These are phyloP conservation scores for Potamilus streckersoni DNA, from an alignment of 1,140 invertebrate genomes.

Conservation along the genomic window DNA sequence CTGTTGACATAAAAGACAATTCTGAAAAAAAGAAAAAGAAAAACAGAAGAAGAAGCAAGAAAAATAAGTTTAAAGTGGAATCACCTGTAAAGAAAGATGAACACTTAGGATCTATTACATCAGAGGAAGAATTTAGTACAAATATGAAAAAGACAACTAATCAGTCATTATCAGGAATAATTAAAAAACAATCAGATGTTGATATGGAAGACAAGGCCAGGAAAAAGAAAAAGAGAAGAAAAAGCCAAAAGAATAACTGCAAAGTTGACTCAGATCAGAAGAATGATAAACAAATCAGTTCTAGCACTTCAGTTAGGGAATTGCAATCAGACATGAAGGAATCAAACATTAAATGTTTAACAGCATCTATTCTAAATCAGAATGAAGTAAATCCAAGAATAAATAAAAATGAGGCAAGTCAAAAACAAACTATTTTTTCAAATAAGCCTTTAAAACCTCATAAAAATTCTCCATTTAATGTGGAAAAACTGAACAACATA, in stretches of 20 bases:
- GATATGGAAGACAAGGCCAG: slow-evolving; percentile 1
- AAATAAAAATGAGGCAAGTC: not conserved
- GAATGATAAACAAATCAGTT: not conserved
- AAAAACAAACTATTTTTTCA: slow-evolving; percentile 1
- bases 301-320: not conserved
- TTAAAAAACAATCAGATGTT: not conserved
- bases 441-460: not conserved
- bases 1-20: not conserved
- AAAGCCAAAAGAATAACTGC: slow-evolving; percentile 24
- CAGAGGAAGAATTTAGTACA: not conserved
- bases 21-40: slow-evolving; percentile 5
- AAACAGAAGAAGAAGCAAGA: not conserved
- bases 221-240: slow-evolving; percentile 27
- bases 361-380: not conserved
- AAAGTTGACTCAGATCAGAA: slow-evolving; percentile 15
- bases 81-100: slow-evolving; percentile 1
- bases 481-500: not conserved
- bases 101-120: not conserved
- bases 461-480: not conserved
- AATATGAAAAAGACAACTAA: slow-evolving; percentile 11
- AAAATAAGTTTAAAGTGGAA: slow-evolving; percentile 3
- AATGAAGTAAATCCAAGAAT: not conserved
- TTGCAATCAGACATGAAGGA: not conserved
- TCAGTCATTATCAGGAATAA: not conserved
- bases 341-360: not conserved